phyloP scores from a whole-genome alignment of 2,888 invertebrate species.

The Brenthis ino region DNA sequence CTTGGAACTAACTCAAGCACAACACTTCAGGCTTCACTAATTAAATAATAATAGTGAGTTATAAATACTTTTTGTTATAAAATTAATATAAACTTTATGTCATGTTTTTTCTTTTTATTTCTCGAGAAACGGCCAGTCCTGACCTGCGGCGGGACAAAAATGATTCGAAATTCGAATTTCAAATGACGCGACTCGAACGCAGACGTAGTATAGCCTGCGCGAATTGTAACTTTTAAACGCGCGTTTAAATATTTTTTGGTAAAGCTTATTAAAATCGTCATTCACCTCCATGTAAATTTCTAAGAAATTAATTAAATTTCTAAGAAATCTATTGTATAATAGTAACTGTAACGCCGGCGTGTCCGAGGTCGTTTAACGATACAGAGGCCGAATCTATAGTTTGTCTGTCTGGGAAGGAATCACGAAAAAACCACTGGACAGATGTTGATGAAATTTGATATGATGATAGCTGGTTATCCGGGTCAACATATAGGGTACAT shows the following conservation, averaged over 20 bases:
- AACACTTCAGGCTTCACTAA: constrained; percentile 28
- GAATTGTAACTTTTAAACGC: not conserved
- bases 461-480: too few species aligned
- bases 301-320: too few species aligned
- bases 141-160: constrained; percentile 34
- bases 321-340: too few species aligned
- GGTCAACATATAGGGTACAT: too few species aligned
- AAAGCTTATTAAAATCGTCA: too few species aligned
- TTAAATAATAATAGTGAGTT: not conserved
- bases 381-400: not conserved
- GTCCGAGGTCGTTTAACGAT: not conserved
- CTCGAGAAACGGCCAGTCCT: constrained; percentile 21
- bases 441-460: not conserved
- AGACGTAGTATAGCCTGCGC: constrained; percentile 23
- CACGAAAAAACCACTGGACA: not conserved
- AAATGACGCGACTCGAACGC: constrained; percentile 46
- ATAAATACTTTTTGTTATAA: constrained; percentile 11
- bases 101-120: constrained; percentile 26
- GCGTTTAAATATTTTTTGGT: not conserved
- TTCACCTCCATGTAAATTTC: too few species aligned
- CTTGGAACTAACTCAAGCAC: constrained; percentile 16
- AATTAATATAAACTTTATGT: constrained; percentile 24
- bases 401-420: not conserved
- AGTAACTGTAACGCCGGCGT: too few species aligned
- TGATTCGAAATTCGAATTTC: constrained; percentile 49